A percentile compares a stretch with the other conserved stretches of the same genome.
Evolutionary conservation across 2,888 invertebrate species (phyloP).

Genomic region (Aporophyla lueneburgensis): DNA sequence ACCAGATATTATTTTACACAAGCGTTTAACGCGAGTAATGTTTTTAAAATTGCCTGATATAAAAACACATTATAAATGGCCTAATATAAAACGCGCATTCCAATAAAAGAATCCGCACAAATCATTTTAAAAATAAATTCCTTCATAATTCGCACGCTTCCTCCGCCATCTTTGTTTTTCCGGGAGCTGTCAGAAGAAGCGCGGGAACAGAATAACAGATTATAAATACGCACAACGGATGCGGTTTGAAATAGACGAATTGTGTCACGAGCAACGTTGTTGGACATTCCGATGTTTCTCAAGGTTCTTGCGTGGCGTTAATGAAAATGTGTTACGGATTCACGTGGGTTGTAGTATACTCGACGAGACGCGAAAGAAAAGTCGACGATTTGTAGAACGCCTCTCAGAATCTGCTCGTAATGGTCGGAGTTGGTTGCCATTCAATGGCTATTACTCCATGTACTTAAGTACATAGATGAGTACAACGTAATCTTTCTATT

Average conservation of each 20-base stretch:
- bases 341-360: conserved; percentile 31
- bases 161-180: conserved; percentile 65
- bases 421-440: conserved; percentile 19
- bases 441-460: conserved; percentile 26
- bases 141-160: conserved; percentile 36
- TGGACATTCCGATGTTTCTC: conserved; percentile 65
- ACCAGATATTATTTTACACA: background rate
- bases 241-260: conserved; percentile 83
- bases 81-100: background rate
- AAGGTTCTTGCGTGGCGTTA: conserved; percentile 63
- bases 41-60: background rate
- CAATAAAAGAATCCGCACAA: conserved; percentile 14
- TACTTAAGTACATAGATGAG: background rate
- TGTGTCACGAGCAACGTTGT: conserved; percentile 78
- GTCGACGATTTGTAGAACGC: conserved; percentile 32
- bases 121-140: conserved; percentile 30
- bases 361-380: conserved; percentile 35
- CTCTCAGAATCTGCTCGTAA: background rate
- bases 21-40: too few species aligned
- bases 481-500: background rate
- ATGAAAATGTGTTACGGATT: conserved; percentile 59
- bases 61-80: background rate
- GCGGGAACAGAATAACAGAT: conserved; percentile 71
- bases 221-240: conserved; percentile 78
- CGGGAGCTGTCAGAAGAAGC: conserved; percentile 60